phyloP scores from a whole-genome alignment of 1,140 invertebrate species.

The Heliconius himera region DNA sequence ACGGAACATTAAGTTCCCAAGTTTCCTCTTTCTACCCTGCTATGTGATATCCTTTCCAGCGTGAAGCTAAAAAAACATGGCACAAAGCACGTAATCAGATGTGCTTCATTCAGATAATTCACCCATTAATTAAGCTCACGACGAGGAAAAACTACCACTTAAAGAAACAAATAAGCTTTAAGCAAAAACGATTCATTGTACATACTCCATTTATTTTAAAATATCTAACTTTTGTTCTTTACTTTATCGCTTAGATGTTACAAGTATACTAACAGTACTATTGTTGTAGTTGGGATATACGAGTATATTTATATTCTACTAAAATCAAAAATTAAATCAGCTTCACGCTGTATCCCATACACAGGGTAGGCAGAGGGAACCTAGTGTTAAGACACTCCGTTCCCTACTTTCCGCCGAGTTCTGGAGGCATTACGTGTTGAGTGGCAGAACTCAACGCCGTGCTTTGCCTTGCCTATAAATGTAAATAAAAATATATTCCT shows the following conservation, averaged over 20 bases:
- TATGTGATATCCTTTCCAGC: no score
- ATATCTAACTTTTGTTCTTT: not conserved
- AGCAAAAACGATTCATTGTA: not conserved
- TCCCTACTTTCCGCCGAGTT: no score
- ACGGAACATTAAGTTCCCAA: not conserved
- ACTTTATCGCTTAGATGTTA: not conserved
- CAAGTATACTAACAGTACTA: no score
- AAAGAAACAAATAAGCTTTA: conserved; percentile 52
- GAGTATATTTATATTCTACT: no score
- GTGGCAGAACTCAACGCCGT: not conserved
- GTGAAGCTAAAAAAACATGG: not conserved
- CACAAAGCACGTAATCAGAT: not conserved
- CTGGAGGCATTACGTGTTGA: not conserved
- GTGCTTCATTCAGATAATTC: conserved; percentile 2
- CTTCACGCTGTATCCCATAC: no score
- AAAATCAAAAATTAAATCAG: no score
- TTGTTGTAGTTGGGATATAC: no score
- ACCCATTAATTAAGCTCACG: conserved; percentile 6
- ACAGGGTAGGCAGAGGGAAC: not conserved
- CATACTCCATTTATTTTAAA: not conserved
- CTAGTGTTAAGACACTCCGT: not conserved
- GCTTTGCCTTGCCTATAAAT: no score
- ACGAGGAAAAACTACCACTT: conserved; percentile 52
- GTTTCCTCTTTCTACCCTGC: not conserved
- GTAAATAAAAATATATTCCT: no score